Evolutionary conservation across 2,797 vertebrate genomes (phyloP).

Genomic region (Eospalax fontanierii): DNA sequence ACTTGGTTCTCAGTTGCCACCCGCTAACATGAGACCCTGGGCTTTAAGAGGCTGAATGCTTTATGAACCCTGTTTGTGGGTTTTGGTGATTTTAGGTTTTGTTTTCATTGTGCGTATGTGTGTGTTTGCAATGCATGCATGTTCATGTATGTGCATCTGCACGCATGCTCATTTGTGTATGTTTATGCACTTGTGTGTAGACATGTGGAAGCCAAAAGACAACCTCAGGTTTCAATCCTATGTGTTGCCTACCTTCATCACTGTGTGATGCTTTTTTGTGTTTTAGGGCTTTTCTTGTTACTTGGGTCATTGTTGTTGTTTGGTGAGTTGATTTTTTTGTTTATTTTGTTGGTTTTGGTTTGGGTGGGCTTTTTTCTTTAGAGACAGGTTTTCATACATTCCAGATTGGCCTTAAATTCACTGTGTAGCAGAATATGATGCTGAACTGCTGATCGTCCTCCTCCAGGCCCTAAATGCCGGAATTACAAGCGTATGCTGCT

Average conservation of each 20-base stretch:
- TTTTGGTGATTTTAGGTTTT: background rate
- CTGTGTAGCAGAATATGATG: background rate
- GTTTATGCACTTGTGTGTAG: too few relatives aligned
- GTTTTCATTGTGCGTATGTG: background rate
- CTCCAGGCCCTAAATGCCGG: background rate
- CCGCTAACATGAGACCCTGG: background rate
- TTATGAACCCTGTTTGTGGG: background rate
- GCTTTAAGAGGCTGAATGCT: background rate
- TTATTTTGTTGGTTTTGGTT: too few relatives aligned
- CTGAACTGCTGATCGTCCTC: background rate
- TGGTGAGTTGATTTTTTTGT: too few relatives aligned
- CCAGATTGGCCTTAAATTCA: background rate
- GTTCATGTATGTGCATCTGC: background rate
- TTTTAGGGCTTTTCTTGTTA: background rate
- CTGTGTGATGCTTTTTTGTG: background rate
- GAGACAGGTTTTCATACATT: background rate
- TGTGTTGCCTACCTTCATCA: background rate
- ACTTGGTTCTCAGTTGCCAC: background rate
- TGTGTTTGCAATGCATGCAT: background rate
- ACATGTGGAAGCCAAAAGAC: too few relatives aligned
- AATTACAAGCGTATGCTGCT: background rate
- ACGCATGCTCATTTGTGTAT: too few relatives aligned
- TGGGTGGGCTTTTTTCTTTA: background rate
- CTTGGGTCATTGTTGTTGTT: too few relatives aligned
- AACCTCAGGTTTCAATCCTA: too few relatives aligned